These are phyloP conservation scores for Mohoua ochrocephala DNA, from an alignment of 2,113 vertebrate species.

Conservation along the genomic window DNA sequence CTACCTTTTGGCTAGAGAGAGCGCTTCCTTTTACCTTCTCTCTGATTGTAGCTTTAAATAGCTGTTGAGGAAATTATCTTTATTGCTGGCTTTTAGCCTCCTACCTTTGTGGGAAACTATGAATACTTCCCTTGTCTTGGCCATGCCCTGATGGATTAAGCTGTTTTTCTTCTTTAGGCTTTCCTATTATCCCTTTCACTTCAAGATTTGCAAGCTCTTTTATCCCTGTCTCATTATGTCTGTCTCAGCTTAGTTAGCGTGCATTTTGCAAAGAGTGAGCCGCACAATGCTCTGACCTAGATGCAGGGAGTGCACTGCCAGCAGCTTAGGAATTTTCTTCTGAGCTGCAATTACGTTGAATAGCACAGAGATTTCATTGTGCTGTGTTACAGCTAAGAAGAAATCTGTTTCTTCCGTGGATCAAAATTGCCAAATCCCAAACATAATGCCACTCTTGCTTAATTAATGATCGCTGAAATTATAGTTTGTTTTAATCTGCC, in stretches of 20 bases:
- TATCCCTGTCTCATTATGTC: not conserved
- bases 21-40: not conserved
- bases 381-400: not conserved
- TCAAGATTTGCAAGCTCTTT: not conserved
- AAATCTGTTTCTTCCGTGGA: not conserved
- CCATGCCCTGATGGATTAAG: not conserved
- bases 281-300: constrained; percentile 13
- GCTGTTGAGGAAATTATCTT: not conserved
- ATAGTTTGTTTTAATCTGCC: not conserved
- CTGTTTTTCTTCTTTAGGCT: not conserved
- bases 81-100: not conserved
- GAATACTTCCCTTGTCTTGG: not conserved
- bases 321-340: constrained; percentile 10
- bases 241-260: not conserved
- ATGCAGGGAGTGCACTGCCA: not conserved
- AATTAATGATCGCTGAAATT: not conserved
- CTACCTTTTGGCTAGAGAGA: not conserved
- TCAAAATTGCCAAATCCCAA: not conserved
- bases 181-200: not conserved
- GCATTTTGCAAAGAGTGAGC: not conserved
- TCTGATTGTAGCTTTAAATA: not conserved
- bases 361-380: not conserved
- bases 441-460: not conserved
- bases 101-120: not conserved
- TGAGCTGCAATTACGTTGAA: not conserved